These are phyloP conservation scores for Stegostoma tigrinum DNA, from an alignment of 2,113 vertebrate genomes.

Conservation along the genomic window DNA sequence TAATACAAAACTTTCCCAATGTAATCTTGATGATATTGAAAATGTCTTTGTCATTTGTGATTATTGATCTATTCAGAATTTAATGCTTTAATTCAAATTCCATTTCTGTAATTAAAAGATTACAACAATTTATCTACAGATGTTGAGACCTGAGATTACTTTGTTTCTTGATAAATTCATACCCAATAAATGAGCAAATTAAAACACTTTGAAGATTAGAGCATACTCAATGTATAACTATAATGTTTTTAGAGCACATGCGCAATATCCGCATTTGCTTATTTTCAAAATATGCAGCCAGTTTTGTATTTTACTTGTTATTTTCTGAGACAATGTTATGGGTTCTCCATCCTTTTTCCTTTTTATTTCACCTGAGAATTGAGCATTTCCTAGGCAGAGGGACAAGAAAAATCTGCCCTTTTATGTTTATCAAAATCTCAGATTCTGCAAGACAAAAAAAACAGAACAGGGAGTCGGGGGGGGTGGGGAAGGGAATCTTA, in stretches of 20 bases:
- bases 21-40: background rate
- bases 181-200: background rate
- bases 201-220: background rate
- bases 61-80: background rate
- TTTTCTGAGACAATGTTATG: background rate
- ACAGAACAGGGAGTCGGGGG: background rate
- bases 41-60: background rate
- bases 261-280: background rate
- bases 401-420: background rate
- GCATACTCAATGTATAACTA: background rate
- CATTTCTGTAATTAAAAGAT: background rate
- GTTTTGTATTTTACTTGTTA: background rate
- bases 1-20: background rate
- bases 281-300: background rate
- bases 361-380: background rate
- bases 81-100: background rate
- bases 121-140: background rate
- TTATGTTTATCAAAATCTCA: background rate
- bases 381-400: background rate
- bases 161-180: background rate
- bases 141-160: background rate
- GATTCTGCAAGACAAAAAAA: background rate
- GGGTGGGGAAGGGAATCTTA: background rate
- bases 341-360: background rate
- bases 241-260: background rate